Percentiles rank a stretch among this genome's conserved stretches.
phyloP scores from a whole-genome alignment of 2,888 invertebrate genomes.

The Ceratothoa steindachneri region DNA sequence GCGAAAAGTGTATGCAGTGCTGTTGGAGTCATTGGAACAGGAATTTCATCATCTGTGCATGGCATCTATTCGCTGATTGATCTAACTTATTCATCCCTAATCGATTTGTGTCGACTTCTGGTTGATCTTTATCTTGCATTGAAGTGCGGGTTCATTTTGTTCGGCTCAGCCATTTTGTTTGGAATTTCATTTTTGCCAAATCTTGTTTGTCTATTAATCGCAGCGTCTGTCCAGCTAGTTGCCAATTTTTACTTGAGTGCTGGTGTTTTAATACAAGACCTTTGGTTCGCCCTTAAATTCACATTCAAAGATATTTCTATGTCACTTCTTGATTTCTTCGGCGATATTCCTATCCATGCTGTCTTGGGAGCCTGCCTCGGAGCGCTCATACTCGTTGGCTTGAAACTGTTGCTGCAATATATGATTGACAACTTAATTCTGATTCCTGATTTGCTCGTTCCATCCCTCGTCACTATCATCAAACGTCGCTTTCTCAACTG shows the following conservation, averaged over 20 bases:
- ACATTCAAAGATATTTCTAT: neutral
- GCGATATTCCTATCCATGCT: conserved; percentile 29
- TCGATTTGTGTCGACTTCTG: neutral
- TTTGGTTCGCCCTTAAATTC: neutral
- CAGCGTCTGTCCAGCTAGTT: conserved; percentile 16
- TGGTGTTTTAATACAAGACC: neutral
- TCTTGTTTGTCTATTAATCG: conserved; percentile 24
- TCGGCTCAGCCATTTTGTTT: conserved; percentile 38
- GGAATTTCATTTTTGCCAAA: conserved; percentile 27
- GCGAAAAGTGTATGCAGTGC: neutral
- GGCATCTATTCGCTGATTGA: neutral
- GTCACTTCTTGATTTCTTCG: conserved; percentile 21
- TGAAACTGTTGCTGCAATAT: conserved; percentile 22
- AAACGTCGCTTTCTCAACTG: conserved; percentile 22
- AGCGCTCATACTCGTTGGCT: conserved; percentile 17
- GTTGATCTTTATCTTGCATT: conserved; percentile 16
- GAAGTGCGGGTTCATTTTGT: conserved; percentile 30
- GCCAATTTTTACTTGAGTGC: conserved; percentile 20
- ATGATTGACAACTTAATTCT: conserved; percentile 39
- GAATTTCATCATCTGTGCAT: conserved; percentile 6
- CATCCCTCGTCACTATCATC: conserved; percentile 8
- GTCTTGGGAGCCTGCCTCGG: conserved; percentile 25
- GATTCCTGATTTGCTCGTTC: conserved; percentile 29
- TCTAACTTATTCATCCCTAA: neutral
- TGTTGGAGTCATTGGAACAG: conserved; percentile 1